phyloP scores from a whole-genome alignment of 2,888 invertebrate species.

The Lasiommata megera region DNA sequence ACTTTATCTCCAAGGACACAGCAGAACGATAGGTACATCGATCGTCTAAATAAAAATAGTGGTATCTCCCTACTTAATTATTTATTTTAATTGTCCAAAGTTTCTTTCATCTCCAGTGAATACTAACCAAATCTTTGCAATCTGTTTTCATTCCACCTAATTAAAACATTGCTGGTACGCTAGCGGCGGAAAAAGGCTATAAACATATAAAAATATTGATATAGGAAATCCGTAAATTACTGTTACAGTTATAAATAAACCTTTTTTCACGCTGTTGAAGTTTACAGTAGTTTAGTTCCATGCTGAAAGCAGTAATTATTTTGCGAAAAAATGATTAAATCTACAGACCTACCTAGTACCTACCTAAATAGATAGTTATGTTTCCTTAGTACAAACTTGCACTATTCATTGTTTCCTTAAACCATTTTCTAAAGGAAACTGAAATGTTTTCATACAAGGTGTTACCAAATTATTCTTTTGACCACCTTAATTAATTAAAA shows the following conservation, averaged over 20 bases:
- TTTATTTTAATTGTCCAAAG: background rate
- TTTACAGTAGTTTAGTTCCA: background rate
- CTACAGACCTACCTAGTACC: too few relatives aligned
- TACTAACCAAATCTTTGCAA: background rate
- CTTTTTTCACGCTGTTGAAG: background rate
- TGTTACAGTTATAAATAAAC: slow-evolving; percentile 1
- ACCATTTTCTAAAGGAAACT: too few relatives aligned
- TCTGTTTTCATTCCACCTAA: background rate
- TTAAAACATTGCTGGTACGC: background rate
- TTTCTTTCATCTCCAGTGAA: background rate
- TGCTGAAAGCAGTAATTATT: background rate
- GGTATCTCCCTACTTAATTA: too few relatives aligned
- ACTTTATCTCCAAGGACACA: too few relatives aligned
- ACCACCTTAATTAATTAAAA: too few relatives aligned
- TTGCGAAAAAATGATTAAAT: background rate
- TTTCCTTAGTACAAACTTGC: too few relatives aligned
- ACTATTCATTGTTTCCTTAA: too few relatives aligned
- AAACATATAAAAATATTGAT: slow-evolving; percentile 6
- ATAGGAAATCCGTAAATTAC: slow-evolving; percentile 1
- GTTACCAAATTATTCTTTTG: too few relatives aligned
- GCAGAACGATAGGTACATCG: too few relatives aligned
- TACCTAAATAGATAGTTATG: too few relatives aligned
- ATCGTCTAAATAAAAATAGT: too few relatives aligned
- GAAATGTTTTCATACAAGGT: too few relatives aligned
- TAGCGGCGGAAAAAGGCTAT: slow-evolving; percentile 1